Base-by-base conservation (phyloP, 2,888 invertebrate species). In the Erynnis tages region DNA sequence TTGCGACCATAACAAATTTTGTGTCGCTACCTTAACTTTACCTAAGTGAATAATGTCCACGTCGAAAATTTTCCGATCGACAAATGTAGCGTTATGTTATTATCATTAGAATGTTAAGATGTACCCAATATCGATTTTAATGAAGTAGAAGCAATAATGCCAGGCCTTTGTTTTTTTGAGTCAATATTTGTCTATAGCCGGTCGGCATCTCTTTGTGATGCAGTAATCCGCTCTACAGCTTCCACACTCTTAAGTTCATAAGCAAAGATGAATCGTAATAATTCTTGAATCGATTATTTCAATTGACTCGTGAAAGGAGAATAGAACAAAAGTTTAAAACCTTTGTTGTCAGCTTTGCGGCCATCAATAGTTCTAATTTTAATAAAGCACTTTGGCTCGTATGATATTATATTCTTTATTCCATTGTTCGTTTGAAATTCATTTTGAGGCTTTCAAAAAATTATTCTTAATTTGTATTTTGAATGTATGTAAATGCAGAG, bases 101-200 rank as follows among this genome's bases (percentile, higher is more conserved):
- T 34, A 34, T 34, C 45, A 45, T 45, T 45, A 34, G 34, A 45
- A 34, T 44, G 21, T 44, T 32, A 44, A 19, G 32, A 41, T 43
- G 17, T 50, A n/a, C n/a, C n/a, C n/a, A 50, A 50, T 43, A 35
- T 71, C 73, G 76, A 71, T 64, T 66, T 67, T 62, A 71, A 71
- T 70, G 64, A 65, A 62, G 67, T 69, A 66, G 70, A 71, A 70
- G 69, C 72, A 53, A 56, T 43, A 49, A 44, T 41, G 58, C 67
- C 63, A 62, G 58, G 52, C 53, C 58, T 73, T 87, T 84, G 82
- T 88, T 87, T 88, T 83, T 83, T 79, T 76, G 62, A 87, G 86
- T 90, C 89, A 90, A 91, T 90, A 90, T 91, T 90, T 88, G 87
- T 81, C 81, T 71, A 76, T 69, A 69, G 71, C 64, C 74, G 63